Base-by-base conservation (phyloP, 2,797 vertebrate genomes). In the Melanotaenia parkinsoni region DNA sequence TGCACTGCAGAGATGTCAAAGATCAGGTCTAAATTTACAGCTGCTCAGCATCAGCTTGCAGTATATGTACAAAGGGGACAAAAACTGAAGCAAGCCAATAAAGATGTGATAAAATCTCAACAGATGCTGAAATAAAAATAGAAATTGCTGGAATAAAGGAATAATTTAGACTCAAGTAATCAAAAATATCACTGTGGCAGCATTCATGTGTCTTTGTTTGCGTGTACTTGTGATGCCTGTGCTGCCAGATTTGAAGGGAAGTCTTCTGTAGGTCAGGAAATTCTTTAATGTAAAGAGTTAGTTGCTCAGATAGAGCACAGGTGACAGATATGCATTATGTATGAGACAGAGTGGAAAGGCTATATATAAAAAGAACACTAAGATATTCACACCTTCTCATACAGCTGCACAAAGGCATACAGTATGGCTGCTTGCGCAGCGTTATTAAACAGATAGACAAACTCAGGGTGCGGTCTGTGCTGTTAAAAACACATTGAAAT, bases 291-390 rank as follows among this genome's bases (percentile, higher is more conserved):
- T 68, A 73, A 77, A 83, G 85, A 92, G 81, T 89, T 88, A 88
- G 88, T 83, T 47, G 13, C 79, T 89, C 82, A 92, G 83, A 90
- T 71, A 77, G 85, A 94, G 87, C 86, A 82, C 86, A 91, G 92
- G 92, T 92, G 93, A 93, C 90, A 92, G 87, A 82, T 77, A 90
- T 93, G 84, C 70, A 92, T 94, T 80, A 93, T 93, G 84, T 83
- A 93, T 90, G 77, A 51, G 20, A 77, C 62, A 68, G 77, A 76
- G 80, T 87, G 87, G 84, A 64, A 84, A 67, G 74, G 71, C 59
- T 64, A 80, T 86, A 84, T 90, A 88, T 88, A 91, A 90, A 92
- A 91, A 90, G 85, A 86, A 86, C 81, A 74, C 75, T 88, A 73
- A 87, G 75, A 87, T 89, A 91, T 91, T 89, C 90, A 90, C 83